Evolutionary conservation across 1,140 invertebrate genomes (phyloP).

Genomic region (Heliconius melpomene): DNA sequence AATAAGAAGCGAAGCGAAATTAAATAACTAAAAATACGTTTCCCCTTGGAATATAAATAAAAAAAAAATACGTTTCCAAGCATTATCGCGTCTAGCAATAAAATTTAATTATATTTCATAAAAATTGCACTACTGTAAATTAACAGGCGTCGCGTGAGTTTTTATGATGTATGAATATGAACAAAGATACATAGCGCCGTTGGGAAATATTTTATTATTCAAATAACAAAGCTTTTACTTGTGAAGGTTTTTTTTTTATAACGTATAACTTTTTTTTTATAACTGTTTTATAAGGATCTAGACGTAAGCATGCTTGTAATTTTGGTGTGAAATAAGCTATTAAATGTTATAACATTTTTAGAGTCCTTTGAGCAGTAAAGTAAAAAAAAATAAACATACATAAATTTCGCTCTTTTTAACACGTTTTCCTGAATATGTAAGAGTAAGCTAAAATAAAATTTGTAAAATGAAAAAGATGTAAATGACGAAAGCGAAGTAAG

Average conservation of each 20-base stretch:
- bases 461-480: background rate
- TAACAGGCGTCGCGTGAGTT: slow-evolving; percentile 23
- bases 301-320: background rate
- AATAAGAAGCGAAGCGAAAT: background rate
- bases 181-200: slow-evolving; percentile 14
- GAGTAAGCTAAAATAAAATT: background rate
- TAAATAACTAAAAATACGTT: slow-evolving; percentile 12
- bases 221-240: slow-evolving; percentile 4
- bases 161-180: slow-evolving; percentile 14
- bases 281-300: too few relatives aligned
- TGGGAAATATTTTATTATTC: slow-evolving; percentile 30
- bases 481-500: background rate
- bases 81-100: slow-evolving; percentile 12
- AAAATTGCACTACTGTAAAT: slow-evolving; percentile 29
- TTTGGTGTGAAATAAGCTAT: background rate
- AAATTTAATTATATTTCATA: slow-evolving; percentile 27
- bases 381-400: background rate
- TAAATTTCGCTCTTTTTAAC: background rate
- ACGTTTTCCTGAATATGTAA: background rate
- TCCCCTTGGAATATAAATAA: slow-evolving; percentile 20
- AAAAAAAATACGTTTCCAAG: slow-evolving; percentile 9
- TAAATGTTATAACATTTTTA: background rate
- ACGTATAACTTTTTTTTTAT: too few relatives aligned
- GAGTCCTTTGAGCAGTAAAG: background rate
- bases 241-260: background rate